A percentile compares a stretch with the other conserved stretches of the same genome.
Evolutionary conservation across 2,113 vertebrate species (phyloP).

Genomic region (Microcebus griseorufus): DNA sequence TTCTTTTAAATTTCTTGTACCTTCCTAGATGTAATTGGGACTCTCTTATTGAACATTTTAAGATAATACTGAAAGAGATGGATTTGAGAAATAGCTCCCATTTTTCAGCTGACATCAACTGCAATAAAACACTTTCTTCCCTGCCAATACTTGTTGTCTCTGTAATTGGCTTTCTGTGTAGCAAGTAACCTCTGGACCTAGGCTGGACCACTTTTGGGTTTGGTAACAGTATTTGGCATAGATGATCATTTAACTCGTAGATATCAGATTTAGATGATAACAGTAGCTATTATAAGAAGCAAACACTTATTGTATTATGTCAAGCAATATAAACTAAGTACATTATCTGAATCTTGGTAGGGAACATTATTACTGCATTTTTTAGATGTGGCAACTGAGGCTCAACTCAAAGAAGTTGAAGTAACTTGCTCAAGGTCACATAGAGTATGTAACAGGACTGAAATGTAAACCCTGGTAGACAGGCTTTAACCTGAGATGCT

Average conservation of each 20-base stretch:
- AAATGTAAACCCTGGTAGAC: neutral
- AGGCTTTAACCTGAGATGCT: neutral
- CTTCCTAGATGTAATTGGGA: neutral
- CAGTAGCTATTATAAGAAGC: neutral
- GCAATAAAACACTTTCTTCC: no score
- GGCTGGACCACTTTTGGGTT: no score
- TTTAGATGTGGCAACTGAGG: neutral
- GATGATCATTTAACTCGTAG: neutral
- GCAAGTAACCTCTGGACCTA: no score
- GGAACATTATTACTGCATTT: neutral
- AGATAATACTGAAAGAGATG: neutral
- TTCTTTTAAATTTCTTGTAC: neutral
- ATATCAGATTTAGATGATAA: neutral
- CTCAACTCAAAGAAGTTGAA: neutral
- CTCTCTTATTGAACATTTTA: neutral
- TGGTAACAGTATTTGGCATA: no score
- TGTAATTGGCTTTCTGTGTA: no score
- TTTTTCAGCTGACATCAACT: no score
- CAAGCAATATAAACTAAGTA: neutral
- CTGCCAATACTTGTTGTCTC: no score
- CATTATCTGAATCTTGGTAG: neutral
- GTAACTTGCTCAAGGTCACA: neutral
- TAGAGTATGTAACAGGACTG: fast-evolving
- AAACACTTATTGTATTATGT: neutral
- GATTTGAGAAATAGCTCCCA: no score